Conservation (phyloP, 2,113 vertebrate species). For the Mystacornis crossleyi region DNA sequence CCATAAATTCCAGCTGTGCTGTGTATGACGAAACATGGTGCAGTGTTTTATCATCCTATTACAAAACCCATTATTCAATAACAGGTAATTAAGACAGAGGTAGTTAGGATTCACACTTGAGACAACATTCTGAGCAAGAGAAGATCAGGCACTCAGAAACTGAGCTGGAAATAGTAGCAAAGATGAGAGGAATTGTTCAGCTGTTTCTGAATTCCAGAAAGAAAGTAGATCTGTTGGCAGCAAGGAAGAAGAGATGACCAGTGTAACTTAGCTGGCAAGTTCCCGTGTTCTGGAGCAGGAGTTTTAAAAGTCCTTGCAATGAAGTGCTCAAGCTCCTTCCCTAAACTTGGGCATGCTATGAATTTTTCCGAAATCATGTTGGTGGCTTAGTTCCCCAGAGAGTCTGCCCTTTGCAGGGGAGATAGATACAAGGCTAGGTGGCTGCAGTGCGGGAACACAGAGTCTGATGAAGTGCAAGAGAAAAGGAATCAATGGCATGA, state of each 20-base stretch:
- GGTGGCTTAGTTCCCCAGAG: neutral
- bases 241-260: neutral
- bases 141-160: neutral
- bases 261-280: neutral
- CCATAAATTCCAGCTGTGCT: neutral
- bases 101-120: neutral
- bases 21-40: neutral
- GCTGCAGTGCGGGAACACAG: neutral
- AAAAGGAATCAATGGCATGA: neutral
- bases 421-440: neutral
- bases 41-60: neutral
- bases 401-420: neutral
- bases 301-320: neutral
- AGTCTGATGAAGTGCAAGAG: fast-evolving
- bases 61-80: neutral
- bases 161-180: neutral
- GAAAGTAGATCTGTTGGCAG: too few species aligned
- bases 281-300: neutral
- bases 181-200: neutral
- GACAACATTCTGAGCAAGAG: neutral
- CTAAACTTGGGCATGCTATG: neutral
- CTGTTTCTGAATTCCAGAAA: neutral
- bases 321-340: neutral
- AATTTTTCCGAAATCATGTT: neutral
- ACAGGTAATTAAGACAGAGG: neutral